Percentiles rank a stretch among this genome's conserved stretches.
Conservation (phyloP, 2,888 invertebrate genomes). For the Philonicus albiceps region DNA sequence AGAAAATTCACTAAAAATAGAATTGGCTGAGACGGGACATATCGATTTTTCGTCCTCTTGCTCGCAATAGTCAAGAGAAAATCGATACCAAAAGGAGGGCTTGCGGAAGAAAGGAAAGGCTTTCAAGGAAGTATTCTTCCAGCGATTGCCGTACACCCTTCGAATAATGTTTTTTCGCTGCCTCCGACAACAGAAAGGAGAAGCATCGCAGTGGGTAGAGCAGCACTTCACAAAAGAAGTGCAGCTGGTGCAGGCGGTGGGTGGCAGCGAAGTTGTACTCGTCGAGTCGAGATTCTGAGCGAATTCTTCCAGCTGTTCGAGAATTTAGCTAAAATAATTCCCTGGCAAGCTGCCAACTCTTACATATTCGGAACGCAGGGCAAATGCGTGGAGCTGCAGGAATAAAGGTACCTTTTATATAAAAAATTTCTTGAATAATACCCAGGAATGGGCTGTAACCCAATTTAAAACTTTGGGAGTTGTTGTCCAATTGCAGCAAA, state of each 20-base stretch:
- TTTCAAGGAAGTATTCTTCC: background rate
- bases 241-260: background rate
- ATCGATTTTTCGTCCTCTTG: background rate
- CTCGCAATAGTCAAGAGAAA: constrained; percentile 1
- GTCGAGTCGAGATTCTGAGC: no score
- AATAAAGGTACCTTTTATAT: background rate
- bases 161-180: background rate
- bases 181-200: background rate
- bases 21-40: background rate
- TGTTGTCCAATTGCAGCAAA: background rate
- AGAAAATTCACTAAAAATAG: background rate
- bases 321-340: background rate
- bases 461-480: background rate
- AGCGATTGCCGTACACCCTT: background rate
- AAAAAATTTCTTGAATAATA: background rate
- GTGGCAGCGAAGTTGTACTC: background rate
- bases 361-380: background rate
- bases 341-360: background rate
- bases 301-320: background rate
- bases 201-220: background rate
- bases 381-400: background rate
- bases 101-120: background rate
- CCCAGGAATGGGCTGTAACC: background rate
- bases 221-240: background rate
- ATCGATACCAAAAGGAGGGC: background rate